Evolutionary conservation across 2,888 invertebrate species (phyloP), one percentile per base, ranked within the genome.

Genomic region (Erebia ligea): DNA sequence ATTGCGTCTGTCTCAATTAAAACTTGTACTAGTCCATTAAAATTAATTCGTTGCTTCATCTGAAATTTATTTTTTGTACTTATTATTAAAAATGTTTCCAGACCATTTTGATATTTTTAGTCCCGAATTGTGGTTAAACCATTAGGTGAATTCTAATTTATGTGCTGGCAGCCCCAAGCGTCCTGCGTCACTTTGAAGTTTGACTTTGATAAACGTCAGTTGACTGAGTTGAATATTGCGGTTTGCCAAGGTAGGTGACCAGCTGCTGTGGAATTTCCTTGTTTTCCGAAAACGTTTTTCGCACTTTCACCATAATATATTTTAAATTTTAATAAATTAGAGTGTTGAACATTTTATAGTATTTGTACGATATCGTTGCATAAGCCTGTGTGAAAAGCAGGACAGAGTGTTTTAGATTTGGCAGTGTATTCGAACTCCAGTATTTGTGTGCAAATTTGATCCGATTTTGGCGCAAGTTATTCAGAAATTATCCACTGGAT

Each of bases 211-310:
- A 81, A 79, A 79, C 80, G 86, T 86, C 88, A 89, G 89, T 90
- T 84, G 80, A 82, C 75, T 84, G 83, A 89, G 89, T 90, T 84
- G 80, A 82, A 75, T 84, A 83, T 84, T 89, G 88, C 87, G 84
- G 87, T 86, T 81, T 87, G 88, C 82, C 80, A 84, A 71, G 84
- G 83, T 75, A 70, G 82, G 85, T 82, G 78, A 80, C 72, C 76
- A 54, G 70, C 65, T 70, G 70, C 65, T 70, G 67, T 74, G 75
- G 74, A 72, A 77, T 81, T 79, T 81, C 76, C 78, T 68, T 75
- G 80, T 79, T 81, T 81, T 83, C 76, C 76, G 71, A 61, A 80
- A 75, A 79, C 78, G 81, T 66, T 78, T 83, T 81, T 84, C 86
- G 88, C 79, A 87, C 86, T 89, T 89, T 90, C 86, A 86, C 87